phyloP scores from a whole-genome alignment of 1,140 invertebrate species.

The Saccostrea cuccullata region DNA sequence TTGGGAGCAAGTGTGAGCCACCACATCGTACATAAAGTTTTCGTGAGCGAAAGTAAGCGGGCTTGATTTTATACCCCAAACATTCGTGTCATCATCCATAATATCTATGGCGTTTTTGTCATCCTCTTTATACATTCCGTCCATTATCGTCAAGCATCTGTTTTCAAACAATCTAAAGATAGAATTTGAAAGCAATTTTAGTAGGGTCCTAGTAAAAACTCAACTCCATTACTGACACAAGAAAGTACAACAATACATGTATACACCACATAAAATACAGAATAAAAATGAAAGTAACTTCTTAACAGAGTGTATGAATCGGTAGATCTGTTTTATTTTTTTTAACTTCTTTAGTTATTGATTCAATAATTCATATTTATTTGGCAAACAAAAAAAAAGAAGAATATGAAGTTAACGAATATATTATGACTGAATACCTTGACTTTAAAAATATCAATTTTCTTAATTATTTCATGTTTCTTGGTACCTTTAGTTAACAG shows the following conservation, averaged over 20 bases:
- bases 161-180: background rate
- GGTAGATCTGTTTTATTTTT: too few species aligned
- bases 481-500: too few species aligned
- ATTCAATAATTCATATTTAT: too few species aligned
- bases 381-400: background rate
- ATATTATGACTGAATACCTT: background rate
- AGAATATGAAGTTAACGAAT: background rate
- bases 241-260: too few species aligned
- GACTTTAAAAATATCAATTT: background rate
- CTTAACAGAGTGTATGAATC: too few species aligned
- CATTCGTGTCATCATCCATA: background rate
- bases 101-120: background rate
- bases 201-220: too few species aligned
- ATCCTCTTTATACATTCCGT: background rate
- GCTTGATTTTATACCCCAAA: slow-evolving; percentile 2
- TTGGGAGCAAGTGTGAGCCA: background rate
- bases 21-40: background rate
- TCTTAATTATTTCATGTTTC: background rate
- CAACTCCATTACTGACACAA: too few species aligned
- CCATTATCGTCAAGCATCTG: background rate
- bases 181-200: background rate
- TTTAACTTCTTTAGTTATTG: too few species aligned
- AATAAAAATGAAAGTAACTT: too few species aligned
- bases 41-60: background rate
- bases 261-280: too few species aligned